Evolutionary conservation across 1,140 invertebrate genomes (phyloP), one percentile per base, ranked within the genome.

Genomic region (Polypedilum vanderplanki): DNA sequence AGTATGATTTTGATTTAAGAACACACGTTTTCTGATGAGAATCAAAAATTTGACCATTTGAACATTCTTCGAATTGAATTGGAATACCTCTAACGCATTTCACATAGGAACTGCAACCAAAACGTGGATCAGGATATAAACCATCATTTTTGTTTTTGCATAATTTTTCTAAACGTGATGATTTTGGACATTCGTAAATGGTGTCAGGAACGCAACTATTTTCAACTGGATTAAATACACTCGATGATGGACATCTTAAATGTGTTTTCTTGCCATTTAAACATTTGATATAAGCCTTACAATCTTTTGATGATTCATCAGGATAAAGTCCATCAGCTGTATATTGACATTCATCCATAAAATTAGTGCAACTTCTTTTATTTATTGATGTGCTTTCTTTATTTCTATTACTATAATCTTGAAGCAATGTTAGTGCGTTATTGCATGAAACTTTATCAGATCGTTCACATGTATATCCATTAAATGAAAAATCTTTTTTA

Each of bases 161-260:
- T 77, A 76, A 81, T 79, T 77, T 33, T 80, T 76, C 17, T 79
- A 79, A 78, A 84, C 80, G 76, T 81, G 83, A 41, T 18, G 64
- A 18, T 67, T 41, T 74, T 15, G 75, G 78, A 64, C 77, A 77
- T 17, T 75, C 24, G 74, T 74, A 75, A 75, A 79, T 8, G 57
- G 57, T 17, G 76, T 74, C 8, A 70, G 75, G 70, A 17, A 83
- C 79, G 76, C 81, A 83, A 74, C 79, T 78, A 40, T 79, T 75
- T n/a, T 81, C 80, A 78, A 22, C 8, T 2, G 65, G 65, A 70
- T 84, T 83, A 77, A 82, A 85, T 18, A 83, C 57, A 12, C 77
- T 77, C 15, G 78, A 79, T 46, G 76, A 76, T 40, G 79, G 76
- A 75, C 84, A 85, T 24, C 75, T 74, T 9, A 77, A 75, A 17